Evolutionary conservation across 2,888 invertebrate genomes (phyloP).

Genomic region (Piscicola geometra): DNA sequence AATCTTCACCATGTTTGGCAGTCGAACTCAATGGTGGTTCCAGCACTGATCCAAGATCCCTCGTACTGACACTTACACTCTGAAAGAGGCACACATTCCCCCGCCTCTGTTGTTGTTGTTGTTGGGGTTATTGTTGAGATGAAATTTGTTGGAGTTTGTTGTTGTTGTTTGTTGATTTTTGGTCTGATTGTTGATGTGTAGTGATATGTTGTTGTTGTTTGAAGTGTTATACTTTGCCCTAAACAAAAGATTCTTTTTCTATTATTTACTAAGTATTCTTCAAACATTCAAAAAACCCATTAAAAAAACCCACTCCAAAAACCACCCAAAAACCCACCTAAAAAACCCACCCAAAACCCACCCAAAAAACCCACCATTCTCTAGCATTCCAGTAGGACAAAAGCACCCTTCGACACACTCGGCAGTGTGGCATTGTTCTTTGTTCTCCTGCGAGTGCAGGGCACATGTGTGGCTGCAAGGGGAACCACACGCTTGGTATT

Average conservation of each 20-base stretch:
- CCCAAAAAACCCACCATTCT: conserved; percentile 40
- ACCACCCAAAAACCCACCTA: not conserved
- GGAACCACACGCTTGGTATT: conserved; percentile 38
- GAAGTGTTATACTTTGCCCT: too few relatives aligned
- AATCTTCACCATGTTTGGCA: conserved; percentile 35
- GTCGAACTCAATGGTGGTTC: conserved; percentile 17
- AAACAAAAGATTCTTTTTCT: too few relatives aligned
- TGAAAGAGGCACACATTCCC: conserved; percentile 24
- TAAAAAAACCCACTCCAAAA: not conserved
- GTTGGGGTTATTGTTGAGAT: not conserved
- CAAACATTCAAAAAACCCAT: too few relatives aligned
- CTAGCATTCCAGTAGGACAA: conserved; percentile 48
- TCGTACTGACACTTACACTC: conserved; percentile 28
- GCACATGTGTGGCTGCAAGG: conserved; percentile 36
- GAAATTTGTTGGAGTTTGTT: not conserved
- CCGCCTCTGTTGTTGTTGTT: conserved; percentile 2
- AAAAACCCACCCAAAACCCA: not conserved
- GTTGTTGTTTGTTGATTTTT: too few relatives aligned
- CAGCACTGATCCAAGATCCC: conserved; percentile 11
- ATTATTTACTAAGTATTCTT: too few relatives aligned
- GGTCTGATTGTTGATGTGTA: too few relatives aligned
- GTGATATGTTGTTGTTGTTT: too few relatives aligned
- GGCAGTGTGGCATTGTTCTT: conserved; percentile 14
- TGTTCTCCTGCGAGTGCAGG: not conserved
- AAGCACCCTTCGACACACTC: conserved; percentile 51